Base-by-base conservation (phyloP, 2,113 vertebrate species). In the Sorex fumeus region DNA sequence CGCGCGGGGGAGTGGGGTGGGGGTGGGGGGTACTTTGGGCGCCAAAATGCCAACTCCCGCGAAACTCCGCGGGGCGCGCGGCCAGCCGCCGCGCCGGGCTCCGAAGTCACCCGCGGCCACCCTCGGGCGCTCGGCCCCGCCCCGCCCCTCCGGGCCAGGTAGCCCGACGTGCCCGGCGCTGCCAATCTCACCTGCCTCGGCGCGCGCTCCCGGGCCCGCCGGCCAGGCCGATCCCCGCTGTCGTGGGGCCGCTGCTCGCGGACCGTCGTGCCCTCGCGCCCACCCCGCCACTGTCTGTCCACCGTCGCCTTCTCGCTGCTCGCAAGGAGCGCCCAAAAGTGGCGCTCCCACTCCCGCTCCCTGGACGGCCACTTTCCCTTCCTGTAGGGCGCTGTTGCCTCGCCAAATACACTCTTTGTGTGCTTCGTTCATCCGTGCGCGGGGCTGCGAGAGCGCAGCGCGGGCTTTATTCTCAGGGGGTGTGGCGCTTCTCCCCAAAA, bases 281-380 rank as follows among this genome's bases (percentile, higher is more conserved):
- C 32, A 8, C 0, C 80, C 83, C 9, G 93, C 90, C 60, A 8
- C 21, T 53, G 34, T 13, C 25, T 11, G 10, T 16, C 25, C n/a
- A 36, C 66, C 53, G 13, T 32, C 10, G 40, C 80, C 76, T 7
- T 32, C 62, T 12, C 32, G 53, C 82, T n/a, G 53, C 81, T 81
- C 64, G 36, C 53, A 27, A 72, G 94, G 90, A 92, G 91, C 87
- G 94, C 93, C 93, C 91, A 93, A 96, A 96, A 96, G 91, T 95
- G 70, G 64, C 64, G 80, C 95, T 84, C 28, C 40, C 71, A 34
- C 50, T 87, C 90, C 2, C 76, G 77, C 94, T 75, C 53, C 43
- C 50, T 50, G 78, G 89, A 74, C 53, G 43, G 91, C 43, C 60
- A 87, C 95, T 87, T 86, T 87, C 62, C 50, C 50, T 66, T 91